Conservation (phyloP, 1,140 invertebrate species). For the Centruroides sculpturatus region DNA sequence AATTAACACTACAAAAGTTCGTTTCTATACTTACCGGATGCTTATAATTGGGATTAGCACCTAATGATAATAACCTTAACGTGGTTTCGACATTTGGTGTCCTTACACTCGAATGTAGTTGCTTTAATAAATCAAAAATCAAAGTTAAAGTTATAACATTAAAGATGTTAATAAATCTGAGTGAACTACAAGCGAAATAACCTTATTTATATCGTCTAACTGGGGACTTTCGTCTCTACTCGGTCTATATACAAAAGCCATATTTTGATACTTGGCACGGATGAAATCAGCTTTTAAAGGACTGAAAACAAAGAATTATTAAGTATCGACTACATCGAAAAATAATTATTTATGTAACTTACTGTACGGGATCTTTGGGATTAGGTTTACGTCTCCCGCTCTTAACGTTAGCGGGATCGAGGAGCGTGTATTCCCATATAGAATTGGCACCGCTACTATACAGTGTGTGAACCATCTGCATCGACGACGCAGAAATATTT, state of each 20-base stretch:
- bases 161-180: too few species aligned
- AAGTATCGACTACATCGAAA: not conserved
- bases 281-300: conserved; percentile 91
- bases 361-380: conserved; percentile 78
- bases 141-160: too few species aligned
- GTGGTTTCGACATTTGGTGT: conserved; percentile 88
- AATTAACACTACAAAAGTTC: not conserved
- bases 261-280: conserved; percentile 75
- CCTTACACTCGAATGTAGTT: conserved; percentile 88
- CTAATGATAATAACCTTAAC: conserved; percentile 74
- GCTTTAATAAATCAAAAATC: conserved; percentile 36
- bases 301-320: conserved; percentile 35
- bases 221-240: conserved; percentile 46
- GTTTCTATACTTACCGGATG: conserved; percentile 49
- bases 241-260: conserved; percentile 68
- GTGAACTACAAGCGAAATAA: not conserved
- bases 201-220: conserved; percentile 17
- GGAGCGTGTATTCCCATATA: conserved; percentile 90
- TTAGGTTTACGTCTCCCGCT: conserved; percentile 66
- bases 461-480: conserved; percentile 74
- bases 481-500: not conserved
- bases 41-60: conserved; percentile 93
- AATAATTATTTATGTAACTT: conserved; percentile 29
- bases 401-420: conserved; percentile 56
- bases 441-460: conserved; percentile 86